Base-by-base conservation (phyloP, 1,140 invertebrate genomes). In the Leptopilina clavipes region DNA sequence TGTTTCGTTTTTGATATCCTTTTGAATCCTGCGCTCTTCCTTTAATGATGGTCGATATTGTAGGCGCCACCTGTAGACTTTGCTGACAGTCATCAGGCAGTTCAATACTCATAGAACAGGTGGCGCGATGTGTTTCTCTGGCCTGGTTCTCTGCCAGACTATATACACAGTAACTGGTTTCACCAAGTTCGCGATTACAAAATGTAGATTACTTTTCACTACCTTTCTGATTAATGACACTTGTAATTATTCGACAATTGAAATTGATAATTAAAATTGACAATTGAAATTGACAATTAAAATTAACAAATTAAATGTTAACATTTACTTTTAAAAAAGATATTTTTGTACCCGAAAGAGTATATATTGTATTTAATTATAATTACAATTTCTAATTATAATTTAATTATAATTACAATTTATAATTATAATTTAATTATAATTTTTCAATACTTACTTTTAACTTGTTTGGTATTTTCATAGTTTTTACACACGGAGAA, bases 111-210 rank as follows among this genome's bases (percentile, higher is more conserved):
- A 3, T 37, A 37, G 25, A 31, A 31, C 59, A 65, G 59, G 25
- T 65, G 59, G 59, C 59, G 59, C 59, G 25, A 65, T 22, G 14
- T 65, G 59, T 65, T 65, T 65, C 59, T 59, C 12, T 59, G 25
- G 22, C 59, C 25, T 65, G 22, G 56, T 65, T 65, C 22, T 65
- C 18, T 3, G 5, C 56, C 56, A 31, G 22, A 14, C 56, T 65
- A 10, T 12, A 19, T 40, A 40, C 9, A 40, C 9, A 3, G 56
- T 65, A 25, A 65, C 56, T 10, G 19, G 56, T 65, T 65, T 19
- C 56, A 65, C 3, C 31, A 14, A 14, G 22, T 65, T 65, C 22
- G 11, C 48, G n/a, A 17, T 52, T 52, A 52, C 14, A 52, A 52
- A 52, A n/a, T 52, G 0, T 5, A 52, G 48, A 12, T 17, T 52